phyloP scores from a whole-genome alignment of 2,113 vertebrate genomes.

The Silurus asotus region DNA sequence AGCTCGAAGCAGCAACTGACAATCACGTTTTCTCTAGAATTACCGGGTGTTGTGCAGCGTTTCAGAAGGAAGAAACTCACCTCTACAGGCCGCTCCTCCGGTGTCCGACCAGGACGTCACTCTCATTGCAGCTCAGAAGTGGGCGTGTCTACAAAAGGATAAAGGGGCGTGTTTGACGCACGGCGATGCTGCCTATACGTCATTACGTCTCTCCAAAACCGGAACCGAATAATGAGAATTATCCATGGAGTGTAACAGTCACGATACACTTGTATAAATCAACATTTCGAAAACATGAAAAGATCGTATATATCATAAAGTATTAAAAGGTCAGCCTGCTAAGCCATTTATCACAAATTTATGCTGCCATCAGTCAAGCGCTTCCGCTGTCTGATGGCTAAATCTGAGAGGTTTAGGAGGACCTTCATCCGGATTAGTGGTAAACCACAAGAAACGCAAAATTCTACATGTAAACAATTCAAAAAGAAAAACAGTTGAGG shows the following conservation, averaged over 20 bases:
- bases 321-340: neutral
- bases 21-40: neutral
- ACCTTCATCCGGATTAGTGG: too few relatives aligned
- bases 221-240: neutral
- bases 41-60: neutral
- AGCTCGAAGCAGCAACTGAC: neutral
- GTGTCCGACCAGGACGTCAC: slow-evolving; percentile 35
- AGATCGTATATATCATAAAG: neutral
- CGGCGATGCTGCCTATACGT: neutral
- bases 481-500: too few relatives aligned
- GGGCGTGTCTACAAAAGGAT: slow-evolving; percentile 38
- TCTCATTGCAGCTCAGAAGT: slow-evolving; percentile 35
- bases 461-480: too few relatives aligned
- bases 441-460: too few relatives aligned
- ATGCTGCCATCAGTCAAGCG: too few relatives aligned
- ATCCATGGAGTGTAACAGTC: neutral
- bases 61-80: slow-evolving; percentile 20
- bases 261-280: too few relatives aligned
- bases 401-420: too few relatives aligned
- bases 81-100: neutral
- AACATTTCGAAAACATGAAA: neutral
- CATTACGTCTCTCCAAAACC: neutral
- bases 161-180: slow-evolving; percentile 13
- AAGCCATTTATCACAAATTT: neutral
- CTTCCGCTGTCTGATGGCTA: too few relatives aligned